phyloP scores from a whole-genome alignment of 2,113 vertebrate genomes.

The Hippocampus abdominalis region DNA sequence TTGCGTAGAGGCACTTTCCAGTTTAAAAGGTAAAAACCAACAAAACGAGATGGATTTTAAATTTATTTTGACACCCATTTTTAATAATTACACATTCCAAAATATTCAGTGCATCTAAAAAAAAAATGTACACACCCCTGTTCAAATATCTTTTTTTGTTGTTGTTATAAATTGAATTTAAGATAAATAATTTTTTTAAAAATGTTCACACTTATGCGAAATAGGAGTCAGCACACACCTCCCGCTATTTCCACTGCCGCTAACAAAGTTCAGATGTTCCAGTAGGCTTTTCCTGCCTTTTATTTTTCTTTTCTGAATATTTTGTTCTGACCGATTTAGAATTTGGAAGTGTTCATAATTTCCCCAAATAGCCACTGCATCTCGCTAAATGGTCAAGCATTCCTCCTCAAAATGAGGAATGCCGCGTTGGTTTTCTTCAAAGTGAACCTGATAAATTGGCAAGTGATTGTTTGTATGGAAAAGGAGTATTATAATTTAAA shows the following conservation, averaged over 20 bases:
- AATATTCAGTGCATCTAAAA: not conserved
- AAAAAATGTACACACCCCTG: not conserved
- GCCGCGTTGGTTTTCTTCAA: not conserved
- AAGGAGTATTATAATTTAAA: slow-evolving; percentile 69
- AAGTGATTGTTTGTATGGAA: not conserved
- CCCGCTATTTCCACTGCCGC: no score
- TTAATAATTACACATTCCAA: not conserved
- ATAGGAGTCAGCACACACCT: no score
- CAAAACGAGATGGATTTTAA: no score
- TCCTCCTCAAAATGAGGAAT: not conserved
- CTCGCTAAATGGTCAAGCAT: not conserved
- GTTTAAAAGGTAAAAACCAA: not conserved
- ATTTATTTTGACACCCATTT: not conserved
- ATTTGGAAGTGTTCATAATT: not conserved
- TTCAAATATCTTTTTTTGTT: not conserved
- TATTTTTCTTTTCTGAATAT: not conserved
- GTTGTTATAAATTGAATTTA: not conserved
- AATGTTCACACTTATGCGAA: not conserved
- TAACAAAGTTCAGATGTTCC: no score
- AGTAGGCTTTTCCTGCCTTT: not conserved
- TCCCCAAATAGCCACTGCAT: not conserved
- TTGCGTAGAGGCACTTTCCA: not conserved
- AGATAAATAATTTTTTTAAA: not conserved
- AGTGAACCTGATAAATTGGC: slow-evolving; percentile 1
- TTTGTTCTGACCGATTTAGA: not conserved